phyloP scores from a whole-genome alignment of 2,888 invertebrate genomes.

The Flexamia atlantica region DNA sequence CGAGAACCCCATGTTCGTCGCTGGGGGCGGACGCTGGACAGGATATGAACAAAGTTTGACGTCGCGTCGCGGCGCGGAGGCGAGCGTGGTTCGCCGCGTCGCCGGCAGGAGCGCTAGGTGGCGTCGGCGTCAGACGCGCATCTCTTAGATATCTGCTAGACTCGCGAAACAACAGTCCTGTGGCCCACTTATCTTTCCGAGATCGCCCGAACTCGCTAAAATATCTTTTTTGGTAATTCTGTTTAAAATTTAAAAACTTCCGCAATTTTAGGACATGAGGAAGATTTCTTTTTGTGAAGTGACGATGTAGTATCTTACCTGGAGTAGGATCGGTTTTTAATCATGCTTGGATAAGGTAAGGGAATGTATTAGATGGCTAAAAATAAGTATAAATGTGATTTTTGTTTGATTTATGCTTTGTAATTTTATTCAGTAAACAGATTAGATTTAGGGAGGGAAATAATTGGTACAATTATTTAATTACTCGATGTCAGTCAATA shows the following conservation, averaged over 20 bases:
- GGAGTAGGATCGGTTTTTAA: neutral
- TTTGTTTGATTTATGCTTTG: neutral
- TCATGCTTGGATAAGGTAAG: neutral
- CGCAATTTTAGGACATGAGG: neutral
- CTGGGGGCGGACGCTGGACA: neutral
- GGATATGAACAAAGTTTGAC: neutral
- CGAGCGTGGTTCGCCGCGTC: neutral
- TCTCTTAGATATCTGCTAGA: neutral
- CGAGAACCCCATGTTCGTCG: neutral
- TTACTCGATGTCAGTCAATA: too few species aligned
- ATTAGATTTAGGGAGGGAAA: neutral
- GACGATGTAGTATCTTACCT: neutral
- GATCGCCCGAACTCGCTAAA: neutral
- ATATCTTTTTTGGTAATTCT: neutral
- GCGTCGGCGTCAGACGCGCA: neutral
- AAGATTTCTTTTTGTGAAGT: neutral
- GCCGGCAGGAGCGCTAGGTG: neutral
- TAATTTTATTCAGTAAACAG: neutral
- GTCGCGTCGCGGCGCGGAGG: neutral
- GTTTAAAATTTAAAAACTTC: neutral
- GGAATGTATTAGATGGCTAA: neutral
- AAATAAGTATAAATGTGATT: neutral
- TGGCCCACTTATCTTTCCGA: neutral
- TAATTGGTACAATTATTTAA: too few species aligned
- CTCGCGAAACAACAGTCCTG: neutral